Base-by-base conservation (phyloP, 2,888 invertebrate genomes). In the Orthosia gracilis region DNA sequence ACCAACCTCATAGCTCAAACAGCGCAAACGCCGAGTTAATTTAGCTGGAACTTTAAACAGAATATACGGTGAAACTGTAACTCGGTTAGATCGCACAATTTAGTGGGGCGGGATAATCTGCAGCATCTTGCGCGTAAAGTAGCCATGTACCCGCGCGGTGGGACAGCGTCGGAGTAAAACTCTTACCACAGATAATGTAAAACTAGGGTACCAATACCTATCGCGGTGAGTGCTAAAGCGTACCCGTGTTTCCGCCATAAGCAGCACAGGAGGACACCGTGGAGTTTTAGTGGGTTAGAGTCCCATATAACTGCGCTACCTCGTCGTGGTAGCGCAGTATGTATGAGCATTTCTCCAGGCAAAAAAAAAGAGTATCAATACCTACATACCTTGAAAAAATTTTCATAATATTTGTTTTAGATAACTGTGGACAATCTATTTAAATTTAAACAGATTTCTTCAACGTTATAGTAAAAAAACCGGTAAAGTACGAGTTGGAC, bases 71-170 rank as follows among this genome's bases (percentile, higher is more conserved):
- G 55, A 58, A 77, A 76, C 82, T 75, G 47, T 78, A 85, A 83
- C 77, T 77, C 74, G 64, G 80, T 83, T 75, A 69, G 80, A 82
- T 83, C 67, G 76, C 26, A 78, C 73, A 80, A 88, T 86, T 88
- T 88, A 88, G 74, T 83, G 78, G 69, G 75, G 70, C 49, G 68
- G 69, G 78, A 69, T 87, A 83, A 88, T 88, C 84, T 81, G 71
- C 40, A 67, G 76, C 87, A 82, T 87, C 82, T 88, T 78, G 85
- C 74, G 47, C 85, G 73, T 87, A 88, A 88, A 88, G 69, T 82
- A 70, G 68, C 62, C 50, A 65, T 62, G 65, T 81, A 80, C 78
- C 70, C 17, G 67, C 49, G 72, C 67, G 21, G 57, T 49, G 72
- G 69, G 68, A 76, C 71, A 75, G 55, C 68, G 31, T 61, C 61